Evolutionary conservation across 2,113 vertebrate genomes (phyloP).

Genomic region (Zingel zingel): DNA sequence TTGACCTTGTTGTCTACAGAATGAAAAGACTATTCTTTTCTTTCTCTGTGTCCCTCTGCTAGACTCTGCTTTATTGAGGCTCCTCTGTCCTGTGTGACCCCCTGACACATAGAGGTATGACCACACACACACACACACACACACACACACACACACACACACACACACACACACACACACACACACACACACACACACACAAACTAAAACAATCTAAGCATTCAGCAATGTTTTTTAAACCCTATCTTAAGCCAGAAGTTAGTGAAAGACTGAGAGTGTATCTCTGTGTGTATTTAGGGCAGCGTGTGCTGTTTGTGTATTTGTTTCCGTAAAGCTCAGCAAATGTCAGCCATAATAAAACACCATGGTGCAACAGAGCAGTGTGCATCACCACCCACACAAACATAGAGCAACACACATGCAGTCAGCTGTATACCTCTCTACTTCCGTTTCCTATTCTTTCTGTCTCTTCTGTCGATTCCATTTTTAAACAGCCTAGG

Average conservation of each 20-base stretch:
- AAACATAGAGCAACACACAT: slow-evolving; percentile 22
- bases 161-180: slow-evolving; percentile 20
- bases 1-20: slow-evolving; percentile 42
- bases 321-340: slow-evolving; percentile 71
- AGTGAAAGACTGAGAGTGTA: neutral
- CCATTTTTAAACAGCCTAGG: too few relatives aligned
- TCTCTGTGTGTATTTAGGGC: slow-evolving; percentile 23
- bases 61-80: slow-evolving; percentile 62
- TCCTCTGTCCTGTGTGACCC: slow-evolving; percentile 71
- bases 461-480: neutral
- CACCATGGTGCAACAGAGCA: slow-evolving; percentile 55
- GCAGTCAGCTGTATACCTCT: slow-evolving; percentile 38
- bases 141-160: neutral
- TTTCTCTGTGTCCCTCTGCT: slow-evolving; percentile 45
- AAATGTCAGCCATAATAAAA: slow-evolving; percentile 70
- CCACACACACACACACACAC: slow-evolving; percentile 32
- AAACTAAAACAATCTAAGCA: neutral
- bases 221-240: neutral
- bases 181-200: slow-evolving; percentile 26
- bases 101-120: slow-evolving; percentile 76
- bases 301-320: slow-evolving; percentile 30
- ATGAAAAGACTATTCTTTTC: slow-evolving; percentile 60
- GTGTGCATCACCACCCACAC: slow-evolving; percentile 42
- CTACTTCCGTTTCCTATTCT: neutral
- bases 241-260: neutral